phyloP scores from a whole-genome alignment of 2,797 vertebrate species.

The Antrozous pallidus region DNA sequence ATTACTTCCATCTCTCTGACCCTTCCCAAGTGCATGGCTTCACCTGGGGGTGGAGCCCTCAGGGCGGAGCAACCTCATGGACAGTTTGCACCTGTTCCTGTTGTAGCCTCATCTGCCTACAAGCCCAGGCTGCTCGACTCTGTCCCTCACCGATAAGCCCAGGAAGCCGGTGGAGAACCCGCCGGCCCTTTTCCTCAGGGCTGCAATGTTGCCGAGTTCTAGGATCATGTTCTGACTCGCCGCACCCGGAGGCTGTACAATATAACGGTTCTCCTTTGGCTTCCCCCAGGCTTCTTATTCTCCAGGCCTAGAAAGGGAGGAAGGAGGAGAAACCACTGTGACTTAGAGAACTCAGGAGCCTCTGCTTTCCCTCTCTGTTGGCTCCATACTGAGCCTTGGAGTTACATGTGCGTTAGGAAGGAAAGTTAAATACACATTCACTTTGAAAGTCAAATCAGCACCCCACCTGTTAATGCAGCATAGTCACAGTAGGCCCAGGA shows the following conservation, averaged over 20 bases:
- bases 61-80: neutral
- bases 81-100: neutral
- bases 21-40: neutral
- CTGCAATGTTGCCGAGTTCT: neutral
- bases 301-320: neutral
- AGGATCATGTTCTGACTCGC: neutral
- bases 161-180: neutral
- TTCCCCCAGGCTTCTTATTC: neutral
- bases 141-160: neutral
- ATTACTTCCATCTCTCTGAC: neutral
- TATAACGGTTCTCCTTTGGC: rapidly evolving
- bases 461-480: neutral
- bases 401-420: neutral
- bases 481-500: neutral
- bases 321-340: neutral
- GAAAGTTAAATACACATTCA: neutral
- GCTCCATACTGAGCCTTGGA: neutral
- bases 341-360: neutral
- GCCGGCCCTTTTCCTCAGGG: neutral
- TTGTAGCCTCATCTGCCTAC: neutral
- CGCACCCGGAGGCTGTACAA: neutral
- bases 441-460: neutral
- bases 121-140: neutral
- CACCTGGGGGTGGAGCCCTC: no score
- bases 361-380: neutral